Base-by-base conservation (phyloP, 2,113 vertebrate species). In the Hiodon tergisus region DNA sequence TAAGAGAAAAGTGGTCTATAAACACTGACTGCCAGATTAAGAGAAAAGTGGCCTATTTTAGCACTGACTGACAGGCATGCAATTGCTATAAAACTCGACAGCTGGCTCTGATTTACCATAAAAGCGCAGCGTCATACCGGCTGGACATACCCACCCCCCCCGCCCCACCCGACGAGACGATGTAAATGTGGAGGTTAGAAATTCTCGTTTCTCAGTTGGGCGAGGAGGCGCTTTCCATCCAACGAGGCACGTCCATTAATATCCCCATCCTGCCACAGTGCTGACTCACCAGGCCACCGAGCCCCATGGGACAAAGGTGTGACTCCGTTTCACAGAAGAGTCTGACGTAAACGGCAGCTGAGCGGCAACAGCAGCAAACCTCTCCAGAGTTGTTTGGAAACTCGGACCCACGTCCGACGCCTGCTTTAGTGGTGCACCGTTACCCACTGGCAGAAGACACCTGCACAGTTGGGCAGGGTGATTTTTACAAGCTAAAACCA, bases 41-140 rank as follows among this genome's bases (percentile, higher is more conserved):
- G 31, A 31, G 31, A 31, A 31, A 31, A 31, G 31, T 31, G 31
- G 0, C 2, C 31, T 31, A 31, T 88, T 85, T 88, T 85, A 79
- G 78, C 84, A 83, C 84, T 89, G 91, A 89, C 89, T 81, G 88
- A 87, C 88, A 82, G 87, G 74, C 91, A 98, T 98, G 95, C 96
- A 98, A 98, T 98, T 96, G 81, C 82, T 14, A 72, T 87, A 88
- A 81, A 81, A 86, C 88, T 83, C 68, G 87, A 84, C 91, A 93
- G 89, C 92, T 93, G 91, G 81, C 82, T 93, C 91, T 94, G 91
- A 86, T 89, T 90, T 90, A 83, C 90, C 91, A 90, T 83, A 92
- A 89, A 81, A 70, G n/a, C 54, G 55, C 71, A n/a, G 48, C 58
- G 70, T 79, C 73, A 79, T 63, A 9, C 61, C 52, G 14, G 59